Evolutionary conservation across 1,140 invertebrate species (phyloP).

Genomic region (Drosophila ercepeae): DNA sequence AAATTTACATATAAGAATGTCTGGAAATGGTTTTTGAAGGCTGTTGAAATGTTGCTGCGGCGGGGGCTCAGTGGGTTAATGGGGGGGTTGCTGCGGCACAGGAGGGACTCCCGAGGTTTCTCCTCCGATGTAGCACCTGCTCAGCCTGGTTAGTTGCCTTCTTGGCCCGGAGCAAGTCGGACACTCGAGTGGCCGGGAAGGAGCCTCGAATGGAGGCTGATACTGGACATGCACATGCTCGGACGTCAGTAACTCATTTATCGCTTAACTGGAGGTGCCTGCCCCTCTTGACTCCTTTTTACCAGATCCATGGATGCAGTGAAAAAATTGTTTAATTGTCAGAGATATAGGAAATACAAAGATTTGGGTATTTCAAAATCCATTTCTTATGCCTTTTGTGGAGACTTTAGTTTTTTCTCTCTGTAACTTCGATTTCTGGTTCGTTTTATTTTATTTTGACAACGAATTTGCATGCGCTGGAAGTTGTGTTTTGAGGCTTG

Average conservation of each 20-base stretch:
- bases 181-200: slow-evolving; percentile 25
- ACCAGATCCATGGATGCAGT: not conserved
- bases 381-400: not conserved
- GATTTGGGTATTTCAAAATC: no score
- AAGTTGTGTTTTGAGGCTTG: slow-evolving; percentile 82
- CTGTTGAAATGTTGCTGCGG: slow-evolving; percentile 76
- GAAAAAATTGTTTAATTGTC: not conserved
- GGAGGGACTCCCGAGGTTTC: slow-evolving; percentile 22
- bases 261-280: slow-evolving; percentile 63
- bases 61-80: slow-evolving; percentile 28
- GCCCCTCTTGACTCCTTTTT: not conserved
- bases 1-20: slow-evolving; percentile 79
- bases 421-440: slow-evolving; percentile 35
- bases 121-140: slow-evolving; percentile 41
- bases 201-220: slow-evolving; percentile 47
- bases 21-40: slow-evolving; percentile 78
- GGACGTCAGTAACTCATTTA: slow-evolving; percentile 80
- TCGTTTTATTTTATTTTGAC: slow-evolving; percentile 65
- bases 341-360: no score
- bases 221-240: slow-evolving; percentile 74
- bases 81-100: not conserved
- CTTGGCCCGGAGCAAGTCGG: slow-evolving; percentile 31
- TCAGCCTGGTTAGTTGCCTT: slow-evolving; percentile 2
- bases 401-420: not conserved
- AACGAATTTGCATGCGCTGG: slow-evolving; percentile 82